phyloP scores from a whole-genome alignment of 2,888 invertebrate genomes.

The Dendrolimus houi region DNA sequence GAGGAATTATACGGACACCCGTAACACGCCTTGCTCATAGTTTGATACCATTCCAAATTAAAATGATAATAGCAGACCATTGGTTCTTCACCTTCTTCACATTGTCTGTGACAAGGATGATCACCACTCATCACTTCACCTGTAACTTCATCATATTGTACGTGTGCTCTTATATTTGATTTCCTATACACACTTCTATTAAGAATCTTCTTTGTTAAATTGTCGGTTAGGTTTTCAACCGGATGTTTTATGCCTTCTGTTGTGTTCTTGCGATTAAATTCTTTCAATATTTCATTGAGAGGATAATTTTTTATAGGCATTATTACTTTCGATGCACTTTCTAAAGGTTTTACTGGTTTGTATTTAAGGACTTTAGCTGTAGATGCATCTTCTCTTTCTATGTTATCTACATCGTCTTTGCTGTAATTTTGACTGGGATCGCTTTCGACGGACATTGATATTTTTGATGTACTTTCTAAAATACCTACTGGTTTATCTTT shows the following conservation, averaged over 20 bases:
- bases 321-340: slow-evolving; percentile 60
- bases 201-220: slow-evolving; percentile 16
- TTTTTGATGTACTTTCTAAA: slow-evolving; percentile 56
- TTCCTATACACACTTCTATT: slow-evolving; percentile 30
- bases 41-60: slow-evolving; percentile 88
- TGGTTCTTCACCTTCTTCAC: slow-evolving; percentile 75
- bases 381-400: slow-evolving; percentile 7
- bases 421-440: slow-evolving; percentile 13
- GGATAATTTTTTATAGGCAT: slow-evolving; percentile 21
- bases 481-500: slow-evolving; percentile 21
- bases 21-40: slow-evolving; percentile 92
- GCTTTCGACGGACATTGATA: slow-evolving; percentile 31
- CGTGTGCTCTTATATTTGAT: slow-evolving; percentile 45
- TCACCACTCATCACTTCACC: slow-evolving; percentile 57
- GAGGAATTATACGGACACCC: slow-evolving; percentile 84
- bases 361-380: slow-evolving; percentile 10
- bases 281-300: slow-evolving; percentile 30
- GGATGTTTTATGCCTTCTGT: slow-evolving; percentile 20
- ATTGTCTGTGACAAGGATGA: slow-evolving; percentile 81
- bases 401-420: slow-evolving; percentile 21
- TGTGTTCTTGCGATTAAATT: slow-evolving; percentile 30
- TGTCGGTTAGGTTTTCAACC: slow-evolving; percentile 27
- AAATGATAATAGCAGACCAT: slow-evolving; percentile 85
- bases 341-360: slow-evolving; percentile 30
- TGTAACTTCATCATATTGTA: slow-evolving; percentile 60